Evolutionary conservation across 2,888 invertebrate genomes (phyloP).

Genomic region (Eilema sororculum): DNA sequence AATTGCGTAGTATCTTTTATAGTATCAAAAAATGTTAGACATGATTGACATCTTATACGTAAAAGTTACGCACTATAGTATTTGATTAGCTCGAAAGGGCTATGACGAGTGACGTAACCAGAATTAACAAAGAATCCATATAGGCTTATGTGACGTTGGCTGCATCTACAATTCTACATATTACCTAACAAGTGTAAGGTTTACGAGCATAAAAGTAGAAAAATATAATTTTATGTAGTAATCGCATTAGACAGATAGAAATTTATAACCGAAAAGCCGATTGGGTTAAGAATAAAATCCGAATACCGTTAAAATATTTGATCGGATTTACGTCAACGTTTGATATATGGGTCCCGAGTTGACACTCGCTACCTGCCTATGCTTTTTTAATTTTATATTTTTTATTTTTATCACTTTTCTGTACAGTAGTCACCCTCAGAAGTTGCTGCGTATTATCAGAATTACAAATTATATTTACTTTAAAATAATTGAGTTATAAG

Average conservation of each 20-base stretch:
- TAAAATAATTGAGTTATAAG: neutral
- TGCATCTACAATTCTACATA: no score
- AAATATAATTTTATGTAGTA: constrained; percentile 69
- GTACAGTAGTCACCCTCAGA: neutral
- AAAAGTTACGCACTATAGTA: constrained; percentile 28
- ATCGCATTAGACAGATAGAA: constrained; percentile 69
- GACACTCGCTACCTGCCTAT: constrained; percentile 46
- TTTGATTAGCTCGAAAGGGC: constrained; percentile 38
- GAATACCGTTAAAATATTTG: constrained; percentile 81
- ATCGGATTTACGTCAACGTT: constrained; percentile 82
- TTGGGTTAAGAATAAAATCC: constrained; percentile 64
- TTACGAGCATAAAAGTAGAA: constrained; percentile 54
- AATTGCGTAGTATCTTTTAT: constrained; percentile 35
- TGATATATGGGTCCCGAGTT: constrained; percentile 68
- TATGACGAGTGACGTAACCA: constrained; percentile 36
- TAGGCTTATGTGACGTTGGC: constrained; percentile 45
- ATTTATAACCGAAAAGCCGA: constrained; percentile 71
- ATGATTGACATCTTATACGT: constrained; percentile 48
- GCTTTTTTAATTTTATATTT: constrained; percentile 15
- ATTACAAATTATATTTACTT: neutral
- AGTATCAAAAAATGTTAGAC: constrained; percentile 44
- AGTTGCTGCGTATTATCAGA: neutral
- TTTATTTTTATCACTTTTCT: constrained; percentile 6
- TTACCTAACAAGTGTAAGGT: constrained; percentile 52
- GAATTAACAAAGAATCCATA: constrained; percentile 48